Evolutionary conservation across 1,140 invertebrate genomes (phyloP).

Genomic region (Venustaconcha ellipsiformis): DNA sequence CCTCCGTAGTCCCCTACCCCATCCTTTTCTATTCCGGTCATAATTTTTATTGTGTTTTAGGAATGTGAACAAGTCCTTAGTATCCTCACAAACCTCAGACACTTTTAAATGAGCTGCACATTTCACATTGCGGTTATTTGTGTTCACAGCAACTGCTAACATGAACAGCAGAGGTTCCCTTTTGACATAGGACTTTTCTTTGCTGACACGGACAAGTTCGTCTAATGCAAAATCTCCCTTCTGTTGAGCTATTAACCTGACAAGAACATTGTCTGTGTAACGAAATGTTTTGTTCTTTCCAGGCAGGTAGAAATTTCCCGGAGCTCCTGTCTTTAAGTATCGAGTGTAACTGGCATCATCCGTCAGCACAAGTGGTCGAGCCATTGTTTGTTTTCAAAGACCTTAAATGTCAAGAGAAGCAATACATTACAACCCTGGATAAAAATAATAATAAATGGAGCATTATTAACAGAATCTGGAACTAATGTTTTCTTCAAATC

Average conservation of each 20-base stretch:
- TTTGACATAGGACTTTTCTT: slow-evolving; percentile 44
- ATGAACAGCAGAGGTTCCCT: slow-evolving; percentile 74
- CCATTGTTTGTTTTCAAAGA: no score
- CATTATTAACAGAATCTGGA: no score
- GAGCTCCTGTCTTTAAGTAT: slow-evolving; percentile 25
- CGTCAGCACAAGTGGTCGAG: no score
- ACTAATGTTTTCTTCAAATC: no score
- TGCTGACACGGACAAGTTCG: slow-evolving; percentile 29
- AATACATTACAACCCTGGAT: no score
- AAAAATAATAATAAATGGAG: no score
- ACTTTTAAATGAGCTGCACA: slow-evolving; percentile 72
- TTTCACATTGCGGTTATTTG: slow-evolving; percentile 67
- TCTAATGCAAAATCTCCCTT: slow-evolving; percentile 32
- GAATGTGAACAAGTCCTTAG: slow-evolving; percentile 75
- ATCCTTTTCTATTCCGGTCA: slow-evolving; percentile 69
- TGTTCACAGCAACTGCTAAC: slow-evolving; percentile 71
- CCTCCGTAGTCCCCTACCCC: slow-evolving; percentile 75
- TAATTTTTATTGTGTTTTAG: slow-evolving; percentile 73
- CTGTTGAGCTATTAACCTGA: slow-evolving; percentile 19
- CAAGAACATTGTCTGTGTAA: slow-evolving; percentile 16
- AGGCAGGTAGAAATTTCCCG: slow-evolving; percentile 24
- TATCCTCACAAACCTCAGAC: slow-evolving; percentile 70
- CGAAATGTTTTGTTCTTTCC: slow-evolving; percentile 30
- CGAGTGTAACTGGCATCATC: not conserved
- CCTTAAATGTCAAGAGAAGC: no score